Conservation (phyloP, 92 coral and sea anemone species). For the Umimayanthus kanabou region DNA sequence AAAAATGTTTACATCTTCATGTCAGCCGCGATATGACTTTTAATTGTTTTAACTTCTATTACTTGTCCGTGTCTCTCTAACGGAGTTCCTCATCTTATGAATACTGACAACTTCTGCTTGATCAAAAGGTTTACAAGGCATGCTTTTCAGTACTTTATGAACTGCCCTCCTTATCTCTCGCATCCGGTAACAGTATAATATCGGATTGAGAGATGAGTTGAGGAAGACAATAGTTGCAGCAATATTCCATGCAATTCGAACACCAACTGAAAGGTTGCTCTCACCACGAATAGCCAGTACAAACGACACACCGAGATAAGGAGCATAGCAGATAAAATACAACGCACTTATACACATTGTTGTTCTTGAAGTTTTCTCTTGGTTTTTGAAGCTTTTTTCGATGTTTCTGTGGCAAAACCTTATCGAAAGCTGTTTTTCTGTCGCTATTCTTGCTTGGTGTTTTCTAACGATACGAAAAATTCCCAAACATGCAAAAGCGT, state of each 20-base stretch:
- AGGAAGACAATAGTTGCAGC: not conserved
- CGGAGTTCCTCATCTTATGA: too few relatives aligned
- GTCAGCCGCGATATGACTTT: too few relatives aligned
- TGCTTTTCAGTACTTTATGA: not conserved
- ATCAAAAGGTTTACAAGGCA: not conserved
- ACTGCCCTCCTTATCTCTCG: not conserved
- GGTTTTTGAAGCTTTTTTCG: not conserved
- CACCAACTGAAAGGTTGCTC: not conserved
- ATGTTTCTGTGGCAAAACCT: not conserved
- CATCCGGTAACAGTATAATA: not conserved
- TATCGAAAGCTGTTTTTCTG: not conserved
- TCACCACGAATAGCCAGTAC: not conserved
- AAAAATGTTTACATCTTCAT: too few relatives aligned
- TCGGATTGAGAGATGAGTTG: not conserved
- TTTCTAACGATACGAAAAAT: not conserved
- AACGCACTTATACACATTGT: slow-evolving; percentile 2
- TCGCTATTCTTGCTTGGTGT: not conserved
- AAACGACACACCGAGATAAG: slow-evolving; percentile 5
- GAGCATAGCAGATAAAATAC: slow-evolving; percentile 1
- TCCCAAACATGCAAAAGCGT: not conserved
- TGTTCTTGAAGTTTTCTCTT: slow-evolving; percentile 8
- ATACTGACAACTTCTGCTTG: not conserved
- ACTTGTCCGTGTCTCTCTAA: too few relatives aligned
- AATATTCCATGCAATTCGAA: slow-evolving; percentile 13
- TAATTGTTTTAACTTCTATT: too few relatives aligned